Evolutionary conservation across 2,888 invertebrate genomes (phyloP), one percentile per base, ranked within the genome.

Genomic region (Lasioglossum lativentre): DNA sequence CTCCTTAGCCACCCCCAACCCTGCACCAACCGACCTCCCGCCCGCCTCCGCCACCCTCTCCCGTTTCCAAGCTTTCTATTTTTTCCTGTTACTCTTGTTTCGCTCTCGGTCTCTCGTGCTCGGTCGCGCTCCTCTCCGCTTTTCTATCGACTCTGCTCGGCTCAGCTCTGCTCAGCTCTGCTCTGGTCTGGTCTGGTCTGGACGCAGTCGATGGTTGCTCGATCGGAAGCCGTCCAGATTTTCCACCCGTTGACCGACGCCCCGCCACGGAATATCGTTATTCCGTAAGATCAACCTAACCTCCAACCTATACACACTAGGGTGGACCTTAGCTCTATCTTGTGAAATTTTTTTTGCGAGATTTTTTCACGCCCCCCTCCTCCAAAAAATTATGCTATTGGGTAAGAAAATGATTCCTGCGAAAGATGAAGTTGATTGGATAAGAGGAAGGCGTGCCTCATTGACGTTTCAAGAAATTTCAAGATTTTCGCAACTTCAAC

Each of bases 1-100:
- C 59, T 42, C 59, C 68, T 38, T 56, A 52, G 42, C 66, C 74
- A n/a, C 23, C 66, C 52, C 47, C 68, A 87, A 92, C 92, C 90
- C 89, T 91, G 88, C 93, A n/a, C 38, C 38, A 40, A 89, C 92
- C 92, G 63, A 56, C 63, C 63, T 27, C 63, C 27, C 63, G 63
- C 30, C 63, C 30, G 63, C 92, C 93, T 91, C 87, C 88, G 89
- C 87, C 88, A 87, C 75, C 45, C 76, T 73, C 78, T 74, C 78
- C 56, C 47, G 19, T 19, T 19, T 72, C 72, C 73, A n/a, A 10
- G 47, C 66, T 76, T 34, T 38, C 52, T 59, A 70, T 70, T 70
- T 40, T 38, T 72, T 34, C 16, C 34, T 52, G n/a, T 52, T 12
- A 23, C 72, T 30, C 52, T 66, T 66, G 47, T n/a, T 38, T 47